Conservation (phyloP, 1,140 invertebrate genomes). For the Danaus plexippus region DNA sequence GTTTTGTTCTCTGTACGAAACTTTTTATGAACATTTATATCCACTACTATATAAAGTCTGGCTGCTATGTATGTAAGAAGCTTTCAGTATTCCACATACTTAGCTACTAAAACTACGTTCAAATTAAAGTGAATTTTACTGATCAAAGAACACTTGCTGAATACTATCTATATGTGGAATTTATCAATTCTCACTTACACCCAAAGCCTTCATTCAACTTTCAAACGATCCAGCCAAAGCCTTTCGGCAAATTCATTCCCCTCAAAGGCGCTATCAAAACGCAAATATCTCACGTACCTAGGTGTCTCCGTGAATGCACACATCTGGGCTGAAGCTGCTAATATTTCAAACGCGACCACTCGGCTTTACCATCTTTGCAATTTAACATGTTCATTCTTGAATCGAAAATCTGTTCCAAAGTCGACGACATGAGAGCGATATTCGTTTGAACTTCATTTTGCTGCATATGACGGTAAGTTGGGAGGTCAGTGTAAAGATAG, state of each 20-base stretch:
- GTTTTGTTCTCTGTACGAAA: no score
- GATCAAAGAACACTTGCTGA: conserved; percentile 12
- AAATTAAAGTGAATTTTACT: conserved; percentile 3
- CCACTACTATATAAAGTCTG: no score
- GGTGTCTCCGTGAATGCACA: conserved; percentile 52
- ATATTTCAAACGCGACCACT: conserved; percentile 63
- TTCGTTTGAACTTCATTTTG: conserved; percentile 12
- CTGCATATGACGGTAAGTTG: conserved; percentile 23
- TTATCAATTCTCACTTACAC: conserved; percentile 19
- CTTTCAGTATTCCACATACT: no score
- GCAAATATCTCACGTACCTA: conserved; percentile 54
- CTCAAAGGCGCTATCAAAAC: conserved; percentile 60
- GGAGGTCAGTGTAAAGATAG: conserved; percentile 56
- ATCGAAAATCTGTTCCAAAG: conserved; percentile 7
- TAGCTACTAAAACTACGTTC: conserved; percentile 1
- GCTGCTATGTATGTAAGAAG: no score
- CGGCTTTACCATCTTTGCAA: conserved; percentile 45
- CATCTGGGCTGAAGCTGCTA: conserved; percentile 55
- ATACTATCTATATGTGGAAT: conserved; percentile 2
- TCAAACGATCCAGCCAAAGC: conserved; percentile 20
- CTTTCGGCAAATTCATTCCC: conserved; percentile 36
- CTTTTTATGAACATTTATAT: no score
- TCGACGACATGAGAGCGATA: conserved; percentile 16
- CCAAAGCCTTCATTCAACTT: conserved; percentile 16
- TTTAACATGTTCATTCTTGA: conserved; percentile 12